Base-by-base conservation (phyloP, 2,888 invertebrate genomes). In the Ophion ventricosus region DNA sequence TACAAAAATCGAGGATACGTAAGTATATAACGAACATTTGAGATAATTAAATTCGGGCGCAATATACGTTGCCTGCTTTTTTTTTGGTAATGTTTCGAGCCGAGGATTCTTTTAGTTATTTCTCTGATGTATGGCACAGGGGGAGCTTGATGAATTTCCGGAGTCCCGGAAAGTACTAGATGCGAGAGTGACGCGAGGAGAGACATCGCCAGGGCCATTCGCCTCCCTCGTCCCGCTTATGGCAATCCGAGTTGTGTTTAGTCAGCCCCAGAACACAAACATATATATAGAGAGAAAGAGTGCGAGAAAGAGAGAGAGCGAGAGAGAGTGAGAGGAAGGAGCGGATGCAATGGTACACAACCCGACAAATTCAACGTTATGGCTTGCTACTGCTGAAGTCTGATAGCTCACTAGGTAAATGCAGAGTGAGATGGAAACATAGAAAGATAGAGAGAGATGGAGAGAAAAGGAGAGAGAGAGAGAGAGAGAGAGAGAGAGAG, bases 381-480 rank as follows among this genome's bases (percentile, higher is more conserved):
- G 40, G 35, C 56, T 23, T 56, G 25, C 20, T 29, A 35, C 75
- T 66, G 75, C 35, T 61, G 57, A 74, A 87, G 88, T 90, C 90
- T 90, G 89, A 90, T 90, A 90, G 91, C 90, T 90, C 87, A 86
- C 89, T 91, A 88, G 88, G 90, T 90, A 91, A 91, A 92, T 91
- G 91, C 77, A 80, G 80, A 74, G 70, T 29, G 70, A 66, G 77
- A 66, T 82, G 78, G 81, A 64, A 57, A 70, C 4, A 61, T 49
- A 70, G 35, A 54, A 25, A 40, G 59, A 57, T 7, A 25, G 69
- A 20, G 49, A 64, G 64, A 77, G 61, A 54, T 29, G 54, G 64
- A 26, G 43, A 43, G 75, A 63, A 5, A 17, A 35, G 29, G 67
- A 25, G 43, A 70, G 26, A 29, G 54, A 63, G 64, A 25, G 23